Evolutionary conservation across 2,113 vertebrate species (phyloP).

Genomic region (sheep (Ovis aries)): DNA sequence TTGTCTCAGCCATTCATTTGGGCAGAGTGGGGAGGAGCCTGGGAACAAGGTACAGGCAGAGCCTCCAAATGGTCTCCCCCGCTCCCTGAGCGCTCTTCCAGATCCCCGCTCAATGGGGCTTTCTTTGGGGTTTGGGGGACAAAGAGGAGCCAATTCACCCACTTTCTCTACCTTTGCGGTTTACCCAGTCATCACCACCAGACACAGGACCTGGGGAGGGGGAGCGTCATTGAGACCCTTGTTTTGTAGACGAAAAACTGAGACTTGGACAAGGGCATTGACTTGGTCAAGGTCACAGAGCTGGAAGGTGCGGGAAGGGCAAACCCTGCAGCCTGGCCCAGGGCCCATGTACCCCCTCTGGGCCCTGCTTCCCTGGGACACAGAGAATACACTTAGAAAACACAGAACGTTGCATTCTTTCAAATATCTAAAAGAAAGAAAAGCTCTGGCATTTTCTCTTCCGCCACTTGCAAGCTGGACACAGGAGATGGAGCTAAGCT

Average conservation of each 20-base stretch:
- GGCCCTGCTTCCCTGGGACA: not conserved
- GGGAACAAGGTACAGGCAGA: not conserved
- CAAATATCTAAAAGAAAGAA: not conserved
- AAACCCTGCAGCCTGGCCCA: not conserved
- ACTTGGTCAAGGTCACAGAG: not conserved
- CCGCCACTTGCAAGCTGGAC: not conserved
- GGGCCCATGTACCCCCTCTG: accelerated
- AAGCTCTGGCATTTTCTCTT: not conserved
- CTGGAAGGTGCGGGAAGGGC: not conserved
- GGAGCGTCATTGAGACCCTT: not conserved
- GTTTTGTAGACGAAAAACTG: not conserved
- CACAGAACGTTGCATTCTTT: not conserved
- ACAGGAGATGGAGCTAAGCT: not conserved
- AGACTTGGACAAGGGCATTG: not conserved
- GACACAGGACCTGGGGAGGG: not conserved
- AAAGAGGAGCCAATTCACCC: not conserved
- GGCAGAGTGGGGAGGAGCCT: not conserved
- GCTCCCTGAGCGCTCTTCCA: not conserved
- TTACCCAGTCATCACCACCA: not conserved
- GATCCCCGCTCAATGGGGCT: not conserved
- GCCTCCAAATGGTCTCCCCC: not conserved
- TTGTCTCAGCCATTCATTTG: not conserved
- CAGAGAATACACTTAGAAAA: too few relatives aligned
- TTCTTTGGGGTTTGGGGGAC: not conserved
- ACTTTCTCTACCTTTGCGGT: not conserved